Evolutionary conservation across 2,888 invertebrate species (phyloP).

Genomic region (Hemistola chrysoprasaria): DNA sequence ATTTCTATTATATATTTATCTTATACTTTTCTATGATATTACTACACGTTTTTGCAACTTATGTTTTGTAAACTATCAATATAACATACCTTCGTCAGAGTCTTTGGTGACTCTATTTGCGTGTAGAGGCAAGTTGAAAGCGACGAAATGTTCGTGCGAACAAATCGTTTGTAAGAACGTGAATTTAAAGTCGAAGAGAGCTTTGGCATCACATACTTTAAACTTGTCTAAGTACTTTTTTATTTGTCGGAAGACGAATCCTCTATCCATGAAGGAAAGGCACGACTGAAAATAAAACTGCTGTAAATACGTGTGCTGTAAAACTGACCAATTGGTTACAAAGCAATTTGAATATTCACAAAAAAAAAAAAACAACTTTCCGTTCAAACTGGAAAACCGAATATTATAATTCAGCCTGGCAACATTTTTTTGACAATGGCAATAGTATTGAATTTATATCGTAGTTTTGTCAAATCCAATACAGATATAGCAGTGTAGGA

Average conservation of each 20-base stretch:
- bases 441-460: too few species aligned
- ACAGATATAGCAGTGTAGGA: too few species aligned
- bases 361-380: too few species aligned
- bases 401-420: too few species aligned
- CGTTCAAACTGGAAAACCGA: too few species aligned
- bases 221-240: constrained; percentile 94
- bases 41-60: too few species aligned
- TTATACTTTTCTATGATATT: too few species aligned
- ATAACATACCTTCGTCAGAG: constrained; percentile 61
- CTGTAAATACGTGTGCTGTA: not conserved
- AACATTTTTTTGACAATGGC: too few species aligned
- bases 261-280: constrained; percentile 96
- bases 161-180: constrained; percentile 95
- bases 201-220: constrained; percentile 89
- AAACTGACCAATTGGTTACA: not conserved
- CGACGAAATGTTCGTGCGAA: constrained; percentile 96
- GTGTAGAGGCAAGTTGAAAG: constrained; percentile 94
- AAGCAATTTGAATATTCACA: not conserved
- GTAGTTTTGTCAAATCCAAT: too few species aligned
- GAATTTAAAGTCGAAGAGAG: constrained; percentile 95
- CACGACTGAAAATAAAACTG: constrained; percentile 85
- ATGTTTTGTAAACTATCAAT: too few species aligned
- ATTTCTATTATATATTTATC: too few species aligned
- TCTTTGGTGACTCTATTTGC: constrained; percentile 74
- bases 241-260: constrained; percentile 94